Conservation (phyloP, 2,888 invertebrate genomes). For the Napeogenes inachia region DNA sequence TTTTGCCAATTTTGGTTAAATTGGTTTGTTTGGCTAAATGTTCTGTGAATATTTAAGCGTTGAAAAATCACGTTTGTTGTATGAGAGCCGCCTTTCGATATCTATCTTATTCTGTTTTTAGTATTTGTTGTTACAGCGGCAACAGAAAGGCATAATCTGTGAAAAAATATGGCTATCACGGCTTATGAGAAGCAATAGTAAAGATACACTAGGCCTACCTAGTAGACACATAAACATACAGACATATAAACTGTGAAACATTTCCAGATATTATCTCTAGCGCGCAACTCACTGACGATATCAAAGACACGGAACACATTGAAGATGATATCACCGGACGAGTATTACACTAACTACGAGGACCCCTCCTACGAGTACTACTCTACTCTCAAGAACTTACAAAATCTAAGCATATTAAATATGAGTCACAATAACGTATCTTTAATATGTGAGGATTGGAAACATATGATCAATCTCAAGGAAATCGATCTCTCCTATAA, state of each 20-base stretch:
- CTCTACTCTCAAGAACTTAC: conserved; percentile 32
- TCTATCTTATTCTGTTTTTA: too few relatives aligned
- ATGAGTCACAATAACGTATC: conserved; percentile 36
- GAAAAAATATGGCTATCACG: too few relatives aligned
- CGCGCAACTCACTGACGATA: conserved; percentile 25
- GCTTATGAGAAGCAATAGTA: too few relatives aligned
- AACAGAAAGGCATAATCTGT: too few relatives aligned
- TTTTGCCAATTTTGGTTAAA: too few relatives aligned
- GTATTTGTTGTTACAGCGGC: too few relatives aligned
- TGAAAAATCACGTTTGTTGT: too few relatives aligned
- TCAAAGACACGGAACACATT: conserved; percentile 20
- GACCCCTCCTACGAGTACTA: conserved; percentile 5
- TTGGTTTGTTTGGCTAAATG: too few relatives aligned
- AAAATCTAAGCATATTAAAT: conserved; percentile 24
- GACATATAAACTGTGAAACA: neutral
- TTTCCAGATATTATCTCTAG: conserved; percentile 32
- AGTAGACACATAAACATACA: too few relatives aligned
- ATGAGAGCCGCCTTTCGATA: too few relatives aligned
- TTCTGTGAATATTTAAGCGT: too few relatives aligned
- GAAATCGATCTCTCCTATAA: conserved; percentile 35
- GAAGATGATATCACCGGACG: conserved; percentile 6
- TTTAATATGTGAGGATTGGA: conserved; percentile 30
- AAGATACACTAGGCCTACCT: too few relatives aligned
- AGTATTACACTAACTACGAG: neutral
- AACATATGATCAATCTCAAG: conserved; percentile 19